Evolutionary conservation across 2,797 vertebrate species (phyloP).

Genomic region (Cossypha caffra): DNA sequence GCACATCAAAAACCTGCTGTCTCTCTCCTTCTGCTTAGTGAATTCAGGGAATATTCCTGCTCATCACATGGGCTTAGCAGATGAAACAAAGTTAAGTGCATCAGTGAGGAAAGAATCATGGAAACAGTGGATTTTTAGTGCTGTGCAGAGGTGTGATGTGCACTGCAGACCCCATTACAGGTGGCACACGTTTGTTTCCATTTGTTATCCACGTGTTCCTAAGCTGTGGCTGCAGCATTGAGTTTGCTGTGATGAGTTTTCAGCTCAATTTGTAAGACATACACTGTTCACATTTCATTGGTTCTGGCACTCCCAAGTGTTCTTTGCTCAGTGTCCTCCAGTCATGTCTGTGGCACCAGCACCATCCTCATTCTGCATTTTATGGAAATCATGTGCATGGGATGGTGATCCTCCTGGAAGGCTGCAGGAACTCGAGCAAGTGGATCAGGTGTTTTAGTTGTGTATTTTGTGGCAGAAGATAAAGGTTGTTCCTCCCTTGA

Average conservation of each 20-base stretch:
- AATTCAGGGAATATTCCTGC: background rate
- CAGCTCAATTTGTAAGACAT: background rate
- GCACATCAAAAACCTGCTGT: background rate
- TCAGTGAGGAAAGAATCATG: rapidly evolving
- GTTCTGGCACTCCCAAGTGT: background rate
- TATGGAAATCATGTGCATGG: background rate
- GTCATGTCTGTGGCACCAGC: rapidly evolving
- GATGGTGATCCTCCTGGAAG: background rate
- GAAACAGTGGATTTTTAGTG: background rate
- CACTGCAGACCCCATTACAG: background rate
- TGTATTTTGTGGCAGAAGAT: background rate
- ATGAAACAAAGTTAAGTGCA: background rate
- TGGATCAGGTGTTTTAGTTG: background rate
- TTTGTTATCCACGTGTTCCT: background rate
- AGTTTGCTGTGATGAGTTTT: background rate
- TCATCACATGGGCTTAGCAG: background rate
- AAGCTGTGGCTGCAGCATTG: background rate
- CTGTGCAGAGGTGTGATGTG: background rate
- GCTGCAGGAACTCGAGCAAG: background rate
- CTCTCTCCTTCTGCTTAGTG: background rate
- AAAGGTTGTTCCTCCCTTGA: background rate
- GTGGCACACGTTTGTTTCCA: rapidly evolving
- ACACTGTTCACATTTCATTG: background rate
- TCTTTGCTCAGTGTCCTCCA: background rate
- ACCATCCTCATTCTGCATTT: background rate